phyloP scores from a whole-genome alignment of 2,113 vertebrate genomes.

The Rhinopomastus cyanomelas region DNA sequence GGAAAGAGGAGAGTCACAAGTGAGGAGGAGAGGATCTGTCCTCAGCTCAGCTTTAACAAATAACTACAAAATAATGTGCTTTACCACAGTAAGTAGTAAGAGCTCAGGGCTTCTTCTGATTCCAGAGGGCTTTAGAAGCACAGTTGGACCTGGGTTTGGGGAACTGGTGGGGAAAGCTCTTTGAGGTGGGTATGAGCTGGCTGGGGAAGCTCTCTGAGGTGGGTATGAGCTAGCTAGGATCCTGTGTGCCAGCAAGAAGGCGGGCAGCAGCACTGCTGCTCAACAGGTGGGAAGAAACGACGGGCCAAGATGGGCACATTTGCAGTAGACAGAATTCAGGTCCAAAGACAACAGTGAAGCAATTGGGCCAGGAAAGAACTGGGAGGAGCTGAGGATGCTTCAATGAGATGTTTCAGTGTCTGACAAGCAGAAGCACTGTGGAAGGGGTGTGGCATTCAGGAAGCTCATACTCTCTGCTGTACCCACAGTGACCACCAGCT shows the following conservation, averaged over 20 bases:
- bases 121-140: background rate
- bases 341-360: background rate
- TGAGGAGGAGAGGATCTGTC: background rate
- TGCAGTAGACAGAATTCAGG: background rate
- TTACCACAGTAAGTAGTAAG: background rate
- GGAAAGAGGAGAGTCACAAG: background rate
- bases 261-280: background rate
- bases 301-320: background rate
- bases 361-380: background rate
- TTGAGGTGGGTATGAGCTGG: background rate
- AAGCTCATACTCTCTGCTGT: background rate
- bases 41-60: background rate
- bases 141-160: background rate
- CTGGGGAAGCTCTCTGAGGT: background rate
- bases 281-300: background rate
- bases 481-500: background rate
- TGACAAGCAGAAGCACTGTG: background rate
- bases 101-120: background rate
- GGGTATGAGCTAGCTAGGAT: background rate
- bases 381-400: background rate
- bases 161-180: background rate
- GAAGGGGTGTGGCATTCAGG: background rate
- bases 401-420: background rate
- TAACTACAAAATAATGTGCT: background rate
- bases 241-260: background rate